Evolutionary conservation across 2,888 invertebrate genomes (phyloP).

Genomic region (Agrochola circellaris): DNA sequence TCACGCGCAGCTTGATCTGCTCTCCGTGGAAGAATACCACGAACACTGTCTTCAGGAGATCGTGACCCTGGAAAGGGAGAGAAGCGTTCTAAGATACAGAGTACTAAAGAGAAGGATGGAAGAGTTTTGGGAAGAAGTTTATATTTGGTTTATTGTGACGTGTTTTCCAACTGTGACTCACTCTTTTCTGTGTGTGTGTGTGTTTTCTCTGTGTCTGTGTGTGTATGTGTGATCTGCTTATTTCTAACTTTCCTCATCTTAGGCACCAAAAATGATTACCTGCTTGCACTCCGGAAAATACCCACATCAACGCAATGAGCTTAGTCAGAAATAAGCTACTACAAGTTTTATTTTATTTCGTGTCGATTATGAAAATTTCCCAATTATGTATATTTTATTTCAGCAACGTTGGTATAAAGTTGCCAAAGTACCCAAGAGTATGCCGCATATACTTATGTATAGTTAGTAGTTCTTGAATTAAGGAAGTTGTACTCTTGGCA

Average conservation of each 20-base stretch:
- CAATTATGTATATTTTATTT: neutral
- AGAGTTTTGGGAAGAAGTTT: too few species aligned
- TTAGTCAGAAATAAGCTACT: neutral
- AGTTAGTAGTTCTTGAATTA: neutral
- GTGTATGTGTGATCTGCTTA: neutral
- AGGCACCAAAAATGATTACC: neutral
- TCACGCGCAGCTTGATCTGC: slow-evolving; percentile 93
- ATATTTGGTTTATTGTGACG: too few species aligned
- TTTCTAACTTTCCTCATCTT: neutral
- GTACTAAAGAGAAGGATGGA: too few species aligned
- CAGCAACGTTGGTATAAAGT: neutral
- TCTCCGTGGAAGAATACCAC: slow-evolving; percentile 93
- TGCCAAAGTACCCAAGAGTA: neutral
- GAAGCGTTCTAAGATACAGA: neutral
- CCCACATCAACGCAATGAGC: too few species aligned
- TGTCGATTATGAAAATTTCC: neutral
- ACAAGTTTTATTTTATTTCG: too few species aligned
- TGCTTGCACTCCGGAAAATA: neutral
- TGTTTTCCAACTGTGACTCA: neutral
- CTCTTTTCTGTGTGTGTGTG: too few species aligned
- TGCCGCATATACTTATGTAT: neutral
- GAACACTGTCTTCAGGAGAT: slow-evolving; percentile 93
- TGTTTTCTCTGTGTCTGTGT: too few species aligned
- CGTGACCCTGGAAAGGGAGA: slow-evolving; percentile 90
- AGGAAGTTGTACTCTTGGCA: neutral